Evolutionary conservation across 2,888 invertebrate species (phyloP).

Genomic region (Actias luna): DNA sequence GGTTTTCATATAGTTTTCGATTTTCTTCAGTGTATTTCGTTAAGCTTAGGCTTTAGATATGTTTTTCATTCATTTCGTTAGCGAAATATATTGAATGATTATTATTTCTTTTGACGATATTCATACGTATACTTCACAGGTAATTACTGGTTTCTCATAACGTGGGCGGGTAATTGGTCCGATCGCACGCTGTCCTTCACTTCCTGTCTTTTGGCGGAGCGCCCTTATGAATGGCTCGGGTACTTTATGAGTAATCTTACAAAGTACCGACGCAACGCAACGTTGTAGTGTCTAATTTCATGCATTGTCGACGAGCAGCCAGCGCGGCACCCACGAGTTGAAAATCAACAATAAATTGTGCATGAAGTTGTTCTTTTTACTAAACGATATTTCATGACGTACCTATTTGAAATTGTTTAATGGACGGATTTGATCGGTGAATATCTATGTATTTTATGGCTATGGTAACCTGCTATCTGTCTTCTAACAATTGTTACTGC

Average conservation of each 20-base stretch:
- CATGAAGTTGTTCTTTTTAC: constrained; percentile 25
- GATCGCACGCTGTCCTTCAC: constrained; percentile 72
- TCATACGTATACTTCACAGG: constrained; percentile 69
- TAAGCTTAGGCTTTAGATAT: neutral
- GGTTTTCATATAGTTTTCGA: neutral
- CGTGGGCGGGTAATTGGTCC: constrained; percentile 79
- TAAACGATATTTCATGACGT: neutral
- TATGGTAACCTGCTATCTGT: no score
- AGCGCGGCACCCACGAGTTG: constrained; percentile 62
- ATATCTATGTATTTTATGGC: no score
- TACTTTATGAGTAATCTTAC: constrained; percentile 48
- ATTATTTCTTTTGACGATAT: constrained; percentile 59
- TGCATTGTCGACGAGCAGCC: constrained; percentile 54
- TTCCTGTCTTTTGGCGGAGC: constrained; percentile 74
- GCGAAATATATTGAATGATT: constrained; percentile 25
- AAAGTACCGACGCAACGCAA: constrained; percentile 54
- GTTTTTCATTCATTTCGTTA: neutral
- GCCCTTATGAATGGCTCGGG: constrained; percentile 45
- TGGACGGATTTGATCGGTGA: neutral
- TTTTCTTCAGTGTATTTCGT: neutral
- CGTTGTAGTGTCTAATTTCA: constrained; percentile 61
- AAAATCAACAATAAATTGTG: constrained; percentile 34
- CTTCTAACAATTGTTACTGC: no score
- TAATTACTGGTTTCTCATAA: constrained; percentile 77
- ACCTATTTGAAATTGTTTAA: neutral